These are phyloP conservation scores for Cercocebus atys DNA, from an alignment of 2,113 vertebrate species.

Conservation along the genomic window DNA sequence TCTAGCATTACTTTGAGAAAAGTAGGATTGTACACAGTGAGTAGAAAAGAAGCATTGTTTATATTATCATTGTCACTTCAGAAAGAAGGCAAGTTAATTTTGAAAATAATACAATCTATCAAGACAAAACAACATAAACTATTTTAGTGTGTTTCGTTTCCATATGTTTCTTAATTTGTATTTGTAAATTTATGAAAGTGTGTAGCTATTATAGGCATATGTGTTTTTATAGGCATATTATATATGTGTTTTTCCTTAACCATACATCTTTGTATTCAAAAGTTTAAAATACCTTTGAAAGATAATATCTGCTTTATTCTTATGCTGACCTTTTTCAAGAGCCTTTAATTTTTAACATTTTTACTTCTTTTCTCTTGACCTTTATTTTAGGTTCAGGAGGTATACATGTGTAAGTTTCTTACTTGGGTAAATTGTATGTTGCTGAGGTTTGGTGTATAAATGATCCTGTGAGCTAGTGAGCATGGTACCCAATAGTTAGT, in stretches of 20 bases:
- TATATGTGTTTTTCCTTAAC: neutral
- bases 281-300: constrained; percentile 45
- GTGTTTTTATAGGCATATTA: no score
- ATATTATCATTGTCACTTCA: neutral
- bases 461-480: no score
- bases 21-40: neutral
- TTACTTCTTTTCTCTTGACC: no score
- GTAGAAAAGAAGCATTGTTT: constrained; percentile 40
- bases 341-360: no score
- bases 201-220: neutral
- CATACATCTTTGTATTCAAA: constrained; percentile 24
- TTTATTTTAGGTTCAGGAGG: no score
- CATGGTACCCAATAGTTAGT: no score
- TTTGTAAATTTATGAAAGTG: neutral
- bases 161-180: constrained; percentile 31
- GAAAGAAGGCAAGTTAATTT: constrained; percentile 39
- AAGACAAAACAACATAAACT: constrained; percentile 20
- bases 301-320: constrained; percentile 49
- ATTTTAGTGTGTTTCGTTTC: constrained; percentile 7
- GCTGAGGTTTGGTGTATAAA: no score
- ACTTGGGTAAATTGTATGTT: no score
- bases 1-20: constrained; percentile 41
- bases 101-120: constrained; percentile 13
- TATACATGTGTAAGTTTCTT: no score
- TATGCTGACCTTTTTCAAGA: neutral